Percentiles rank a stretch among this genome's conserved stretches.
Conservation (phyloP, 1,140 invertebrate genomes). For the Meteorus sp. region DNA sequence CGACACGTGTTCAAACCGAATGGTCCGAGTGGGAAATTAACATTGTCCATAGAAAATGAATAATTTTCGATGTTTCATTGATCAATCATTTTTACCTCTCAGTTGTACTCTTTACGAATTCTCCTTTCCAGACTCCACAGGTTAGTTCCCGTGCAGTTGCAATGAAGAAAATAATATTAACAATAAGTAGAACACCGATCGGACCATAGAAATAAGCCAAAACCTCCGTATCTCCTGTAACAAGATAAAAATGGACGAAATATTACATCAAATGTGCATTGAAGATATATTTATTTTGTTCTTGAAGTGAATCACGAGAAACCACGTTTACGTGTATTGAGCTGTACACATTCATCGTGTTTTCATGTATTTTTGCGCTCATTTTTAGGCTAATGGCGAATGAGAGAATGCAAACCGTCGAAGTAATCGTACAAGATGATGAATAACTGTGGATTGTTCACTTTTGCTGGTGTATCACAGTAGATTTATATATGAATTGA, state of each 20-base stretch:
- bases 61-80: neutral
- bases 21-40: neutral
- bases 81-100: conserved; percentile 66
- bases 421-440: too few relatives aligned
- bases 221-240: conserved; percentile 72
- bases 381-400: too few relatives aligned
- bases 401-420: too few relatives aligned
- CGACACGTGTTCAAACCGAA: neutral
- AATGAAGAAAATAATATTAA: conserved; percentile 77
- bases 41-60: neutral
- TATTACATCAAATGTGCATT: too few relatives aligned
- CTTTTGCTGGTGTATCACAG: too few relatives aligned
- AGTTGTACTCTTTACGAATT: conserved; percentile 83
- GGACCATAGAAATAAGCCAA: conserved; percentile 82
- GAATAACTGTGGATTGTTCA: too few relatives aligned
- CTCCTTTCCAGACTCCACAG: conserved; percentile 83
- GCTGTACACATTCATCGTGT: too few relatives aligned
- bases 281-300: too few relatives aligned
- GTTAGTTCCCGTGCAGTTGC: conserved; percentile 82
- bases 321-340: too few relatives aligned
- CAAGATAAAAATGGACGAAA: conserved; percentile 37
- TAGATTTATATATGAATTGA: too few relatives aligned
- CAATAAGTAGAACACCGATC: conserved; percentile 72
- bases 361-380: too few relatives aligned
- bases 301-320: too few relatives aligned